phyloP scores from a whole-genome alignment of 2,888 invertebrate species.

The Acronicta aceris region DNA sequence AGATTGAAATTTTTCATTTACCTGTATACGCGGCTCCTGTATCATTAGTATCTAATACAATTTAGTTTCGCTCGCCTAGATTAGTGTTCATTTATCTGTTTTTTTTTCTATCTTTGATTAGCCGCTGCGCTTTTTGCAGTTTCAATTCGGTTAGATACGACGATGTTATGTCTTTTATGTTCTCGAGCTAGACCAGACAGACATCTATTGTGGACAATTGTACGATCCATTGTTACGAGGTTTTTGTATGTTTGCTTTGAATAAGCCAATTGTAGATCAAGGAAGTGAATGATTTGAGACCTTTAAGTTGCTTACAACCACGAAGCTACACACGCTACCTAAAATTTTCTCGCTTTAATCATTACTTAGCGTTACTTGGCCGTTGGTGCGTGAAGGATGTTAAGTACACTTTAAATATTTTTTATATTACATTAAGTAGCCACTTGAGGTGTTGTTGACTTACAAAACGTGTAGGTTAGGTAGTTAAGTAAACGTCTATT shows the following conservation, averaged over 20 bases:
- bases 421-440: conserved; percentile 57
- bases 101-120: conserved; percentile 51
- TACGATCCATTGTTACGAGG: conserved; percentile 72
- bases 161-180: conserved; percentile 63
- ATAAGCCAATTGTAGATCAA: conserved; percentile 77
- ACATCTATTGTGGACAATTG: conserved; percentile 68
- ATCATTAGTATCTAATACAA: conserved; percentile 70
- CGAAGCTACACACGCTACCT: conserved; percentile 47
- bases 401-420: conserved; percentile 54
- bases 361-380: conserved; percentile 45
- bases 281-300: conserved; percentile 80
- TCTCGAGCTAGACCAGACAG: conserved; percentile 65
- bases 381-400: conserved; percentile 54
- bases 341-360: conserved; percentile 47
- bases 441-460: conserved; percentile 59
- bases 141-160: conserved; percentile 58
- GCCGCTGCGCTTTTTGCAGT: conserved; percentile 58
- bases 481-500: conserved; percentile 70
- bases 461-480: conserved; percentile 57
- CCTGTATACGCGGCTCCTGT: conserved; percentile 68
- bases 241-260: conserved; percentile 81
- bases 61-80: conserved; percentile 63
- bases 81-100: conserved; percentile 62
- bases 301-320: conserved; percentile 37
- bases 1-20: conserved; percentile 76